phyloP scores from a whole-genome alignment of 2,797 vertebrate genomes.

The Poeciliopsis infans region DNA sequence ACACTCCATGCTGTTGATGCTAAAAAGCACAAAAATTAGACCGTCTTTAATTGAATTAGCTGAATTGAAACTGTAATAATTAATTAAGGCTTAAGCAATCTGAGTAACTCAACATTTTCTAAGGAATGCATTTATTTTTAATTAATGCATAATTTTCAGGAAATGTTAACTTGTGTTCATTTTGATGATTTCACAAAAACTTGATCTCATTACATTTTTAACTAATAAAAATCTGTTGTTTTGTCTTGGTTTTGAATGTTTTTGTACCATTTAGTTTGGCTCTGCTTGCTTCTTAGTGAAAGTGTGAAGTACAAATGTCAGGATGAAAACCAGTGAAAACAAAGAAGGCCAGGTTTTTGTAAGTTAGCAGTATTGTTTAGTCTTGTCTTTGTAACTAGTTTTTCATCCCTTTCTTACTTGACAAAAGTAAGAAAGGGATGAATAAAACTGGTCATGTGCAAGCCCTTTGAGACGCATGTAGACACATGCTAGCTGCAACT shows the following conservation, averaged over 20 bases:
- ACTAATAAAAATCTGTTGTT: not conserved
- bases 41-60: not conserved
- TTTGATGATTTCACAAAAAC: not conserved
- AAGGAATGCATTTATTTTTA: not conserved
- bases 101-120: not conserved
- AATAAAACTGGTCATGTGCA: not conserved
- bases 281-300: not conserved
- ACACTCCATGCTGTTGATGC: not conserved
- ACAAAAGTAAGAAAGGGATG: not conserved
- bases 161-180: not conserved
- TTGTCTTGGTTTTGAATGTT: not conserved
- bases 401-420: not conserved
- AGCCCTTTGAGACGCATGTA: not conserved
- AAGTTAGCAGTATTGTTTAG: not conserved
- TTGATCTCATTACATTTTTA: not conserved
- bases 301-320: not conserved
- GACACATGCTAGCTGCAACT: not conserved
- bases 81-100: not conserved
- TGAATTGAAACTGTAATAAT: not conserved
- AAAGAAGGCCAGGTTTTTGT: not conserved
- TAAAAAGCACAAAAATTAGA: not conserved
- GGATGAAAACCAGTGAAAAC: not conserved
- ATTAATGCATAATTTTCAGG: not conserved
- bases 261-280: not conserved
- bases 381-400: not conserved